A percentile compares a stretch with the other conserved stretches of the same genome.
These are phyloP conservation scores for Stenopsyche tienmushanensis DNA, from an alignment of 1,140 invertebrate species.

Conservation along the genomic window DNA sequence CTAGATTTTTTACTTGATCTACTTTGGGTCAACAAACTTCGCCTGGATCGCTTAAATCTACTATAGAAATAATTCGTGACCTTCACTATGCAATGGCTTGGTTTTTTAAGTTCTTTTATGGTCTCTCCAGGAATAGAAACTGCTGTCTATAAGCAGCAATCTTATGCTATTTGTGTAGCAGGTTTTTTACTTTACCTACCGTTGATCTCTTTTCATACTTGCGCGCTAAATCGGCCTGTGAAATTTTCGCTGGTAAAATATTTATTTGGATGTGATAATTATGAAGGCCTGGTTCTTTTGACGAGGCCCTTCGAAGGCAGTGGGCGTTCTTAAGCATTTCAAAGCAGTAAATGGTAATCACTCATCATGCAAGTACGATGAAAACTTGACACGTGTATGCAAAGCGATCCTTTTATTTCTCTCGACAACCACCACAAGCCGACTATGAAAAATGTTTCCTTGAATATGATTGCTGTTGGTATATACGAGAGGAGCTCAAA, in stretches of 20 bases:
- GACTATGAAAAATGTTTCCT: constrained; percentile 16
- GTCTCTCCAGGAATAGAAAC: background rate
- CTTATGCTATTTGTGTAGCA: background rate
- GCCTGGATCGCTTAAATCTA: constrained; percentile 16
- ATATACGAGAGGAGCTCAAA: too few species aligned
- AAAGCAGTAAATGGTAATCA: constrained; percentile 12
- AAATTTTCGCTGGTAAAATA: background rate
- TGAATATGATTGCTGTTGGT: background rate
- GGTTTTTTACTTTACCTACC: constrained; percentile 1
- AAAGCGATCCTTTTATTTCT: constrained; percentile 11
- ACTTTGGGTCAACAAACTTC: constrained; percentile 25
- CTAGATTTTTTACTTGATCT: constrained; percentile 16
- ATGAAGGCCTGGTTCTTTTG: background rate
- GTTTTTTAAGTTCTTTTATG: background rate
- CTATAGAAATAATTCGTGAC: constrained; percentile 16
- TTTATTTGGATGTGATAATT: background rate
- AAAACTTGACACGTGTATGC: constrained; percentile 22
- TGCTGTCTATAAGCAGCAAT: constrained; percentile 2
- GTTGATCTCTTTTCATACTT: background rate
- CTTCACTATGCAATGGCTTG: constrained; percentile 12
- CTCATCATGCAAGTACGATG: constrained; percentile 9
- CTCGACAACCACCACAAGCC: background rate
- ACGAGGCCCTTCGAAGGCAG: too few species aligned
- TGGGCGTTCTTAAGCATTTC: constrained; percentile 16
- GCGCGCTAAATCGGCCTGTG: background rate